These are phyloP conservation scores for Pheosia tremula DNA, from an alignment of 2,888 invertebrate genomes.

Conservation along the genomic window DNA sequence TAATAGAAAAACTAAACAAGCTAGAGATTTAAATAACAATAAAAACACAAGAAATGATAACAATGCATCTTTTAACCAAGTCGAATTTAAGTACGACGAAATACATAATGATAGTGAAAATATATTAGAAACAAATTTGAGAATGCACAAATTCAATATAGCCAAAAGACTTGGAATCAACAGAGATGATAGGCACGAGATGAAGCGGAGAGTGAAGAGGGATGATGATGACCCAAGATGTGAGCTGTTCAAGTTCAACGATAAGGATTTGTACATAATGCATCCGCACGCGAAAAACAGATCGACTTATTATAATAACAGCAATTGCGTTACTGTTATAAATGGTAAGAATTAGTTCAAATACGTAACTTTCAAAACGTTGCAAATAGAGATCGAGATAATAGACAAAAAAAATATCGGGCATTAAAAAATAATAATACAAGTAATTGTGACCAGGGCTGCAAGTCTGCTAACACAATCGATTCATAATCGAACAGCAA, in stretches of 20 bases:
- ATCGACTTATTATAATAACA: constrained; percentile 59
- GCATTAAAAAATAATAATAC: no score
- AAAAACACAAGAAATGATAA: background rate
- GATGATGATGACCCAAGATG: constrained; percentile 52
- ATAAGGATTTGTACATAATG: constrained; percentile 40
- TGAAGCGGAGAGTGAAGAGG: constrained; percentile 51
- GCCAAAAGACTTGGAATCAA: constrained; percentile 21
- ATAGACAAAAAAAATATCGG: no score
- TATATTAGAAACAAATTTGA: constrained; percentile 35
- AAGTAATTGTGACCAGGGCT: no score
- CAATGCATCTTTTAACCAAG: background rate
- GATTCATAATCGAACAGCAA: no score
- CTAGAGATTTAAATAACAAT: background rate
- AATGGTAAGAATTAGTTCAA: constrained; percentile 52
- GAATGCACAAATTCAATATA: constrained; percentile 40
- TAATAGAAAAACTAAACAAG: background rate
- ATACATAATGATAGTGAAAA: constrained; percentile 12
- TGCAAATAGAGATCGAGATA: no score
- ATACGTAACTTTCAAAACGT: background rate
- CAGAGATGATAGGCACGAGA: constrained; percentile 29
- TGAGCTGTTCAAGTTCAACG: constrained; percentile 48
- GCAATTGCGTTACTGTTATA: constrained; percentile 64
- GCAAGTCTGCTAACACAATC: no score
- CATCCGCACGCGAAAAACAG: constrained; percentile 59
- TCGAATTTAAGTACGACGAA: background rate